phyloP scores from a whole-genome alignment of 2,888 invertebrate species.

The Sabatieria punctata region DNA sequence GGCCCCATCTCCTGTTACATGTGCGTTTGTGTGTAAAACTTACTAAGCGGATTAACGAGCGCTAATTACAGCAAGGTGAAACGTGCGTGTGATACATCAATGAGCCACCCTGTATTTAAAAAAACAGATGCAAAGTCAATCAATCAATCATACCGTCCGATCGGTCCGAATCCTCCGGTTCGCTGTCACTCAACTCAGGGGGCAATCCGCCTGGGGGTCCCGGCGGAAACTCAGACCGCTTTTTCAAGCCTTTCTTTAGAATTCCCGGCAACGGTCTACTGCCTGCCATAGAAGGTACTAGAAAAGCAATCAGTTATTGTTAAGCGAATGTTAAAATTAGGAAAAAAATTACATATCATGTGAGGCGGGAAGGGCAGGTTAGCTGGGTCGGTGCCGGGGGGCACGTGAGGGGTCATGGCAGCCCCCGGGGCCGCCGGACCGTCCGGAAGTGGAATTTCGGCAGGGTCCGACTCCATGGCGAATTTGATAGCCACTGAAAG shows the following conservation, averaged over 20 bases:
- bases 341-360: background rate
- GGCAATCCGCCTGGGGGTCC: slow-evolving; percentile 9
- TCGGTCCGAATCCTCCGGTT: background rate
- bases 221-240: background rate
- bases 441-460: slow-evolving; percentile 18
- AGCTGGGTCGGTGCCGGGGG: background rate
- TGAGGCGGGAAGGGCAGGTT: slow-evolving; percentile 1
- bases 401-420: slow-evolving; percentile 13
- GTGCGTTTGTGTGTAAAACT: too few relatives aligned
- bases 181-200: slow-evolving; percentile 5
- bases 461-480: slow-evolving; percentile 15
- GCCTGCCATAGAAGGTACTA: background rate
- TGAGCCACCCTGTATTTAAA: too few relatives aligned
- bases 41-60: too few relatives aligned
- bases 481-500: slow-evolving; percentile 19
- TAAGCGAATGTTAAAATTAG: background rate
- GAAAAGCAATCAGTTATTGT: background rate
- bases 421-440: slow-evolving; percentile 11
- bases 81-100: too few relatives aligned
- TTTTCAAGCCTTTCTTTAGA: slow-evolving; percentile 1
- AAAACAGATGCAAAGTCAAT: too few relatives aligned
- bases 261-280: background rate
- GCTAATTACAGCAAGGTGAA: too few relatives aligned
- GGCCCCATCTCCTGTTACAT: too few relatives aligned
- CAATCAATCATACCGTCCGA: background rate